Percentiles rank a stretch among this genome's conserved stretches.
phyloP scores from a whole-genome alignment of 1,140 invertebrate genomes.

The Hylyphantes graminicola region DNA sequence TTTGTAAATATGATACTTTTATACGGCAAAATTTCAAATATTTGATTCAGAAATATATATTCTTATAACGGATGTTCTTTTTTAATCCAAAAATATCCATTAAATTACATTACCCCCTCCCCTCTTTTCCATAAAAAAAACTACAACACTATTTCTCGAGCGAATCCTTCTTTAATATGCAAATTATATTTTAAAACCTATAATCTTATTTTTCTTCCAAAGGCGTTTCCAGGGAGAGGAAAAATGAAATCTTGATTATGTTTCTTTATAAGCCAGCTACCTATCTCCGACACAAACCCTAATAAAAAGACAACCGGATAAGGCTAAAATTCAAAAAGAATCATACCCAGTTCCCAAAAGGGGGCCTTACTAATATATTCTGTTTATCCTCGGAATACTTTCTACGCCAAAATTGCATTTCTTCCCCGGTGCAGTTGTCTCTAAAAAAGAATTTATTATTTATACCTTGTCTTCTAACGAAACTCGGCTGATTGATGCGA shows the following conservation, averaged over 20 bases:
- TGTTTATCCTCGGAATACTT: conserved; percentile 35
- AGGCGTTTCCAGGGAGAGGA: neutral
- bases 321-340: conserved; percentile 43
- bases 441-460: conserved; percentile 55
- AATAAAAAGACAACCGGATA: conserved; percentile 19
- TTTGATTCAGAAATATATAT: too few relatives aligned
- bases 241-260: conserved; percentile 46
- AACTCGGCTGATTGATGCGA: conserved; percentile 47
- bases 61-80: too few relatives aligned
- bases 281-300: conserved; percentile 8
- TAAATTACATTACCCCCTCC: too few relatives aligned
- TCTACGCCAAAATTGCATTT: conserved; percentile 47
- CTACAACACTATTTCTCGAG: conserved; percentile 19
- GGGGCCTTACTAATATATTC: conserved; percentile 36
- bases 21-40: too few relatives aligned
- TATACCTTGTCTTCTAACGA: conserved; percentile 52
- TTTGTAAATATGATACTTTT: too few relatives aligned
- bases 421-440: conserved; percentile 32
- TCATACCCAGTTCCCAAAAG: conserved; percentile 31
- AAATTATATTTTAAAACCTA: conserved; percentile 47
- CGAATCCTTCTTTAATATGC: conserved; percentile 41
- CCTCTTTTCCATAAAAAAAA: neutral
- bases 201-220: conserved; percentile 36
- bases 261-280: conserved; percentile 31
- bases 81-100: too few relatives aligned